phyloP scores from a whole-genome alignment of 2,797 vertebrate species.

The Glossophaga mutica region DNA sequence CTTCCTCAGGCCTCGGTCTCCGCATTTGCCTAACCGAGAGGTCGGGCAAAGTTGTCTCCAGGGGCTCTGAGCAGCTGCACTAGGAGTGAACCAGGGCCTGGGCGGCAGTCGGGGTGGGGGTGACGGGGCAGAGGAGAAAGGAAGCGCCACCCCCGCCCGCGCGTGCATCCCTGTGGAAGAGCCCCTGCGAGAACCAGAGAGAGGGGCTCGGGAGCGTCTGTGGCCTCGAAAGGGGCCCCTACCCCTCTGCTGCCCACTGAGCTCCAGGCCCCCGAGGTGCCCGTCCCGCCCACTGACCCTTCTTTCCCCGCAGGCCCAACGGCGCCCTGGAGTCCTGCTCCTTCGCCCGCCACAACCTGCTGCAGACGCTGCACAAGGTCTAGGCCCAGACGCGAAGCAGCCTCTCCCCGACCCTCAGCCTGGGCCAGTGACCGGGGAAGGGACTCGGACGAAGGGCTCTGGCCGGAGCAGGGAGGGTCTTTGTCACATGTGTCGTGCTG shows the following conservation, averaged over 20 bases:
- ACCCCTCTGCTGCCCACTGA: background rate
- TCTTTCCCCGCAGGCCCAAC: slow-evolving; percentile 83
- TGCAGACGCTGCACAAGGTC: slow-evolving; percentile 87
- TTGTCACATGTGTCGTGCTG: background rate
- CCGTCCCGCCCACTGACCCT: fast-evolving
- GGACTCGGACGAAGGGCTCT: slow-evolving; percentile 51
- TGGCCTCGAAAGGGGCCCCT: background rate
- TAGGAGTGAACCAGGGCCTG: fast-evolving
- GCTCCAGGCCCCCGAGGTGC: fast-evolving
- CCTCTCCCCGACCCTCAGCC: background rate
- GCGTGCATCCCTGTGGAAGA: fast-evolving
- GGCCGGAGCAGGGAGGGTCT: slow-evolving; percentile 46
- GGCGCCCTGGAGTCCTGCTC: slow-evolving; percentile 89
- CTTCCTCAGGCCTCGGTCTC: background rate
- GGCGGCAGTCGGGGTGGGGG: background rate
- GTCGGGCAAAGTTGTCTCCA: background rate
- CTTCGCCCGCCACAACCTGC: slow-evolving; percentile 88
- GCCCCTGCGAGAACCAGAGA: background rate
- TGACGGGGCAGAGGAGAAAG: background rate
- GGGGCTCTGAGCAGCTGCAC: background rate
- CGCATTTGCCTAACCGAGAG: background rate
- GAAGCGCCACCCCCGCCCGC: fast-evolving
- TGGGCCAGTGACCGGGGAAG: background rate
- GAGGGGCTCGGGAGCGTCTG: background rate
- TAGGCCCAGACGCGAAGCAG: slow-evolving; percentile 51